Evolutionary conservation across 2,797 vertebrate genomes (phyloP).

Genomic region (Melanotaenia pygmaea): DNA sequence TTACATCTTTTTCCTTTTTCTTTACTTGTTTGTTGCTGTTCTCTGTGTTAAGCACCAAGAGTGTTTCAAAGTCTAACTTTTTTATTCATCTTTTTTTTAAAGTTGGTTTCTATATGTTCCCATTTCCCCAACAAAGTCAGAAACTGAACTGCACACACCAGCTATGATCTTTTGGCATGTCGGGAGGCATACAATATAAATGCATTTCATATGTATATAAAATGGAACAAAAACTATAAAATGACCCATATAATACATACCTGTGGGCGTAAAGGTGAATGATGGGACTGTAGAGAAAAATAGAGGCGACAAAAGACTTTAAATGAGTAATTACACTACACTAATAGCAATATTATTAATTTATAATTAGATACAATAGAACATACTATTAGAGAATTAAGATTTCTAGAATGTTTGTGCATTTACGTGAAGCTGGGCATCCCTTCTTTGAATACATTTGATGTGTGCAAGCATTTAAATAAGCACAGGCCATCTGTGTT

Average conservation of each 20-base stretch:
- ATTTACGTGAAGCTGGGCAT: not conserved
- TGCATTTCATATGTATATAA: not conserved
- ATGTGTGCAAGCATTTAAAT: slow-evolving; percentile 44
- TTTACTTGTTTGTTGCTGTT: not conserved
- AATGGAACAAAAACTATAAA: not conserved
- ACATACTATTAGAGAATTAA: not conserved
- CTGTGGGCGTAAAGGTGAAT: slow-evolving; percentile 98
- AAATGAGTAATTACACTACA: not conserved
- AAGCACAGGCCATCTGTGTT: slow-evolving; percentile 32
- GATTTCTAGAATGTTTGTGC: not conserved
- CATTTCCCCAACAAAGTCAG: not conserved
- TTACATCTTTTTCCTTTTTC: not conserved
- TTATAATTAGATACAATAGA: not conserved
- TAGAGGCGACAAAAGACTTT: not conserved
- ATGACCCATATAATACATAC: slow-evolving; percentile 74
- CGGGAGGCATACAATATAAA: not conserved
- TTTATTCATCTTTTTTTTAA: not conserved
- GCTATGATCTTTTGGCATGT: not conserved
- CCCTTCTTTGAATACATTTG: not conserved
- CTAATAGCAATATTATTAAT: not conserved
- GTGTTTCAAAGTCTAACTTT: not conserved
- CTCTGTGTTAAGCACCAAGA: not conserved
- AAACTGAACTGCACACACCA: not conserved
- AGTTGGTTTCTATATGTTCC: not conserved
- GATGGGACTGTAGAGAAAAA: slow-evolving; percentile 88